phyloP scores from a whole-genome alignment of 2,888 invertebrate species.

The Ctenicera cuprea region DNA sequence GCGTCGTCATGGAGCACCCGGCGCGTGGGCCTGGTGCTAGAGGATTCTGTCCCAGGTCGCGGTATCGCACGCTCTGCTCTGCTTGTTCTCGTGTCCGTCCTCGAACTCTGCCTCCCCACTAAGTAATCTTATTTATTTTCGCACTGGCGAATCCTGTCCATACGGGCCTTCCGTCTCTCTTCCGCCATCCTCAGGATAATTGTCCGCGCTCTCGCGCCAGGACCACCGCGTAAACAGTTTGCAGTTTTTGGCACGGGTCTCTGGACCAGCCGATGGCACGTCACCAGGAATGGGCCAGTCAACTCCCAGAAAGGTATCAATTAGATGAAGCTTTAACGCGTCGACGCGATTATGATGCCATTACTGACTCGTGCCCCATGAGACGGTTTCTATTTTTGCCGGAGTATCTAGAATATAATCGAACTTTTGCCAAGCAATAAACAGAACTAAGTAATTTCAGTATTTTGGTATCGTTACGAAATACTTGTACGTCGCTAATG shows the following conservation, averaged over 20 bases:
- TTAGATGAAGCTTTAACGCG: conserved; percentile 56
- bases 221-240: conserved; percentile 35
- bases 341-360: conserved; percentile 63
- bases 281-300: conserved; percentile 55
- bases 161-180: conserved; percentile 52
- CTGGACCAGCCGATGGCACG: conserved; percentile 47
- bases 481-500: conserved; percentile 10
- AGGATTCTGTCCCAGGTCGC: conserved; percentile 60
- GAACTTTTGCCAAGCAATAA: conserved; percentile 59
- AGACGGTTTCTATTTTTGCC: conserved; percentile 63
- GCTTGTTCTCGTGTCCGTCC: conserved; percentile 60
- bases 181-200: conserved; percentile 46
- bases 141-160: conserved; percentile 57
- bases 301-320: conserved; percentile 67
- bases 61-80: conserved; percentile 60
- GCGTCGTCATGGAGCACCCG: conserved; percentile 67
- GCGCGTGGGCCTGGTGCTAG: conserved; percentile 61
- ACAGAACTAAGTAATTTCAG: conserved; percentile 43
- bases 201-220: conserved; percentile 37
- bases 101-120: conserved; percentile 60
- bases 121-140: conserved; percentile 58
- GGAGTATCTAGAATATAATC: conserved; percentile 61
- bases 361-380: conserved; percentile 62
- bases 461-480: conserved; percentile 36
- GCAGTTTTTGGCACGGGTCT: conserved; percentile 40